Conservation (phyloP, 23 tunicate genomes). For the Oikopleura vanhoeffeni region DNA sequence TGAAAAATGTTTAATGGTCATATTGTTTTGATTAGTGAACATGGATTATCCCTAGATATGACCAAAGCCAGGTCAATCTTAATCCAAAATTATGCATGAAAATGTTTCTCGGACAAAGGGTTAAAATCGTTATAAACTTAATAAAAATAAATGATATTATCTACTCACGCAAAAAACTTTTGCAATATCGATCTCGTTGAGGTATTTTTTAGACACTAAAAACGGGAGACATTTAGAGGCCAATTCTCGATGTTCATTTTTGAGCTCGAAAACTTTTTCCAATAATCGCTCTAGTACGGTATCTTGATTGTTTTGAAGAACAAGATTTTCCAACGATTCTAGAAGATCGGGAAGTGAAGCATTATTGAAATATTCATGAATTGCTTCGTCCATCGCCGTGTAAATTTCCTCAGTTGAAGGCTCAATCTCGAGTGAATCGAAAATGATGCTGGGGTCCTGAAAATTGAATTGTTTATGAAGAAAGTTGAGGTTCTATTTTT, state of each 20-base stretch:
- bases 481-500: no score
- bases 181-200: not conserved
- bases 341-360: not conserved
- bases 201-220: not conserved
- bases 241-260: slow-evolving; percentile 65
- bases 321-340: not conserved
- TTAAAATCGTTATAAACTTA: no score
- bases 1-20: no score
- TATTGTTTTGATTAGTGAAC: no score
- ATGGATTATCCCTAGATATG: no score
- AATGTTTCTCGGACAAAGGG: no score
- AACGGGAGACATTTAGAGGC: slow-evolving; percentile 31
- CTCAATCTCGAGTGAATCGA: not conserved
- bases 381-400: not conserved
- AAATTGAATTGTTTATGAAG: not conserved
- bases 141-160: not conserved
- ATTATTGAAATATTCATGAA: not conserved
- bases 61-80: no score
- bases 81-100: no score
- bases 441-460: not conserved
- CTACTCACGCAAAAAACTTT: not conserved
- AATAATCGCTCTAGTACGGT: not conserved
- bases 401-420: not conserved
- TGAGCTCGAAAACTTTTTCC: slow-evolving; percentile 21
- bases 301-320: not conserved